These are phyloP conservation scores for Telmatochromis brichardi DNA, from an alignment of 2,113 vertebrate genomes.

Conservation along the genomic window DNA sequence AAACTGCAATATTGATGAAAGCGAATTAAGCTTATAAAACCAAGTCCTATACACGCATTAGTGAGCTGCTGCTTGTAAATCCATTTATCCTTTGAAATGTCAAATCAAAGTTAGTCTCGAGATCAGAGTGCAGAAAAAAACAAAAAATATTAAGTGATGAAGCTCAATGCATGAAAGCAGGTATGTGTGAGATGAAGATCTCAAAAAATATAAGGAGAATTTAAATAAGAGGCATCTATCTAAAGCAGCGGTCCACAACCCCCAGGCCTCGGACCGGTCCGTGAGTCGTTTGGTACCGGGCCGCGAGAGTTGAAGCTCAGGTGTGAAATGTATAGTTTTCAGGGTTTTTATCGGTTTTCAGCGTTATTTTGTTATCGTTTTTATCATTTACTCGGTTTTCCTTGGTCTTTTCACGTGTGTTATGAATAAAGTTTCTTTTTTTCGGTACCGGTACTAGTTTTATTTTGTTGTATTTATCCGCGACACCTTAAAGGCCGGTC, in stretches of 20 bases:
- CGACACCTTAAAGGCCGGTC: too few relatives aligned
- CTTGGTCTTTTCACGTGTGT: too few relatives aligned
- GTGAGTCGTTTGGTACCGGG: too few relatives aligned
- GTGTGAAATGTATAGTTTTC: too few relatives aligned
- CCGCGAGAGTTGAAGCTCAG: too few relatives aligned
- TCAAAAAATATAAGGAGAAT: background rate
- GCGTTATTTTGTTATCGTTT: too few relatives aligned
- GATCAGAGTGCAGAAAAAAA: background rate
- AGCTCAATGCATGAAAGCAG: background rate
- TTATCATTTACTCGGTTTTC: too few relatives aligned
- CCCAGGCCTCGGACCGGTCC: too few relatives aligned
- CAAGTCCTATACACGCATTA: background rate
- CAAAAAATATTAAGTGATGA: background rate
- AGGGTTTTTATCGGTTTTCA: too few relatives aligned
- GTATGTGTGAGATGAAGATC: background rate
- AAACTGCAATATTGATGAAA: background rate
- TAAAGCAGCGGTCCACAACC: background rate
- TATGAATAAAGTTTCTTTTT: too few relatives aligned
- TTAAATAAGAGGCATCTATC: background rate
- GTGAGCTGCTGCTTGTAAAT: background rate
- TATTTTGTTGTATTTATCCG: too few relatives aligned
- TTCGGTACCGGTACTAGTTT: too few relatives aligned
- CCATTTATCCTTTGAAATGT: background rate
- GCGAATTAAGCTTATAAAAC: background rate
- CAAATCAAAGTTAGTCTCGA: background rate